Evolutionary conservation across 2,888 invertebrate species (phyloP), one percentile per base, ranked within the genome.

Genomic region (Sipha maydis): DNA sequence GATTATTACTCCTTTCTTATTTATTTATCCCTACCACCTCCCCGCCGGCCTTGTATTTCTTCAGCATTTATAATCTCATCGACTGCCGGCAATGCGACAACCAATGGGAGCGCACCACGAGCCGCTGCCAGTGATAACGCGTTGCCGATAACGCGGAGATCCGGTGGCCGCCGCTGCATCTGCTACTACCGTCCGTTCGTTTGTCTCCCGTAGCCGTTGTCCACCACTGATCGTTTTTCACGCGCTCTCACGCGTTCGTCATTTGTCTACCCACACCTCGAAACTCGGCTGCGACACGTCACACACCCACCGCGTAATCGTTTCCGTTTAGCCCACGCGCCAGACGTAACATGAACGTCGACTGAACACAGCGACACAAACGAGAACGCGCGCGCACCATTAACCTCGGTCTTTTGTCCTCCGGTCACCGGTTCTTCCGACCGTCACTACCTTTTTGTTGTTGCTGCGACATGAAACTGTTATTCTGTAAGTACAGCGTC

Each of bases 41-140:
- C 11, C 48, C 14, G 1, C 14, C 14, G 11, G 48, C 14, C 14
- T 71, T 71, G n/a, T 25, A 69, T n/a, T n/a, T 9, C 25, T 21
- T 25, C 61, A 17, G 28, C 17, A 14, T 71, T 28, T 71, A 71
- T 28, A 75, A 83, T 83, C 56, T 83, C 83, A 38, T 73, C 83
- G 83, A 7, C 83, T n/a, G 3, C 41, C 41, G 28, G 31, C 79
- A 7, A 41, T 14, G 7, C 17, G 41, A 25, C 73, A 67, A 75
- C 88, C 88, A 88, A 88, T 88, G 31, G n/a, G 38, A 82, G 25
- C 75, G 71, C n/a, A 80, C 88, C 88, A 88, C 88, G 88, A 88
- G 88, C 88, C 28, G 80, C 71, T 48, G 75, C 56, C 25, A 9
- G 25, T 48, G 80, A 88, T 88, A 88, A 88, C 73, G 67, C 25